Conservation (phyloP, 2,888 invertebrate genomes). For the Drosophila eohydei region DNA sequence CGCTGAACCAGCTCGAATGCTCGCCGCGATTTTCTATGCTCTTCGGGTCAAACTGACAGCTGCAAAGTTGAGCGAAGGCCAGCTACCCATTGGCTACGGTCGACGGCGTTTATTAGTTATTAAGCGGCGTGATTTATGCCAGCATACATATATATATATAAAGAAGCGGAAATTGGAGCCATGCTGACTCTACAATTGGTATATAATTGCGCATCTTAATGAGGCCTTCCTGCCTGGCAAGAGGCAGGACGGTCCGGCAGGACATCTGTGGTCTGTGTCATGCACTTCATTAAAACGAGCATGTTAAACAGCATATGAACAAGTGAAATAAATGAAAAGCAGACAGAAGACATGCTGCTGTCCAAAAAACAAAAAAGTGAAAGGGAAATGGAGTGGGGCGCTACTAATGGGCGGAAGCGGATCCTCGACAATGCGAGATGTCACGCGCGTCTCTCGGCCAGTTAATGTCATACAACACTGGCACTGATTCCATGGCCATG, state of each 20-base stretch:
- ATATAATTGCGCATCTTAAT: conserved; percentile 60
- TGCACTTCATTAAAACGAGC: conserved; percentile 55
- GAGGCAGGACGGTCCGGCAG: conserved; percentile 16
- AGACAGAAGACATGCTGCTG: conserved; percentile 34
- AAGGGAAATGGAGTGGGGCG: neutral
- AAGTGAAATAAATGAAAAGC: conserved; percentile 46
- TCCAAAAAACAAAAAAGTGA: neutral
- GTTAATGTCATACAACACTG: conserved; percentile 35
- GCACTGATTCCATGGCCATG: conserved; percentile 33
- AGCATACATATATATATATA: neutral
- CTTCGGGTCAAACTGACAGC: conserved; percentile 81
- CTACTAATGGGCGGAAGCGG: conserved; percentile 19
- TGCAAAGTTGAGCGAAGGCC: conserved; percentile 78
- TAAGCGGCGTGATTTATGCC: conserved; percentile 74
- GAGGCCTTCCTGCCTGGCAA: conserved; percentile 44
- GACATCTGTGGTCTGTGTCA: conserved; percentile 50
- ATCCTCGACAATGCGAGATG: conserved; percentile 42
- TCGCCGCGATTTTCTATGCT: conserved; percentile 77
- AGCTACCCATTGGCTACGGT: conserved; percentile 33
- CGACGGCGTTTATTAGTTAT: conserved; percentile 74
- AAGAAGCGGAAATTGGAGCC: conserved; percentile 26
- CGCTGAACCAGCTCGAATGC: conserved; percentile 15
- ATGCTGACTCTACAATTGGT: conserved; percentile 52
- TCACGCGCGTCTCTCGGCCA: conserved; percentile 24
- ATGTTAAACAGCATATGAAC: conserved; percentile 43